Conservation (phyloP, 1,140 invertebrate genomes). For the Formica exsecta region DNA sequence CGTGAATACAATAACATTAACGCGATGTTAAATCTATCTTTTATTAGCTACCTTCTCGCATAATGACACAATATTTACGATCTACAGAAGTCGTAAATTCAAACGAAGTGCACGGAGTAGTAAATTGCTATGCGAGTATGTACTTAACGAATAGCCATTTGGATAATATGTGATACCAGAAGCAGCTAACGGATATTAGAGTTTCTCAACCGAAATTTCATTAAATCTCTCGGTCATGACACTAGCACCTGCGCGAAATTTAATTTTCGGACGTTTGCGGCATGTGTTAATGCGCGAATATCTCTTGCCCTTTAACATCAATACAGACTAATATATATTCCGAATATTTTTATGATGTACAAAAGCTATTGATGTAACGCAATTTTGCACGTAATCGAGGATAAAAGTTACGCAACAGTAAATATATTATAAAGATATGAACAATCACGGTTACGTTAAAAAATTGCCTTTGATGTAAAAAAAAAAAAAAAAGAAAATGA, state of each 20-base stretch:
- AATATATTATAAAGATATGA: neutral
- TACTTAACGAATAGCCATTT: conserved; percentile 48
- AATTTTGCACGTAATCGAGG: neutral
- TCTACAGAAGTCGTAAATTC: conserved; percentile 66
- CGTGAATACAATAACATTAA: neutral
- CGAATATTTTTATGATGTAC: neutral
- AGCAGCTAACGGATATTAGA: neutral
- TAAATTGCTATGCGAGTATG: conserved; percentile 44
- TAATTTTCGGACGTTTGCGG: too few relatives aligned
- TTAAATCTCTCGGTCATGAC: neutral
- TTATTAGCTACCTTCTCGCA: conserved; percentile 17
- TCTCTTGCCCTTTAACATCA: neutral
- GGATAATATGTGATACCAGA: conserved; percentile 11
- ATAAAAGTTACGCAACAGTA: neutral
- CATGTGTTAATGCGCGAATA: too few relatives aligned
- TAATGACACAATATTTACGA: conserved; percentile 69
- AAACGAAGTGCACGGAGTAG: conserved; percentile 56
- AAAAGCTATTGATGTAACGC: neutral
- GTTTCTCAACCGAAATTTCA: conserved; percentile 14
- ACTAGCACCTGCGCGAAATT: too few relatives aligned
- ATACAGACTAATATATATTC: conserved; percentile 15
- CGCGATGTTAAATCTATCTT: conserved; percentile 7
- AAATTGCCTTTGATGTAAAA: too few relatives aligned
- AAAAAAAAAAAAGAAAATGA: too few relatives aligned
- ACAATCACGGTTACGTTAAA: neutral